Evolutionary conservation across 1,140 invertebrate genomes (phyloP), one percentile per base, ranked within the genome.

Genomic region (Caenorhabditis briggsae): DNA sequence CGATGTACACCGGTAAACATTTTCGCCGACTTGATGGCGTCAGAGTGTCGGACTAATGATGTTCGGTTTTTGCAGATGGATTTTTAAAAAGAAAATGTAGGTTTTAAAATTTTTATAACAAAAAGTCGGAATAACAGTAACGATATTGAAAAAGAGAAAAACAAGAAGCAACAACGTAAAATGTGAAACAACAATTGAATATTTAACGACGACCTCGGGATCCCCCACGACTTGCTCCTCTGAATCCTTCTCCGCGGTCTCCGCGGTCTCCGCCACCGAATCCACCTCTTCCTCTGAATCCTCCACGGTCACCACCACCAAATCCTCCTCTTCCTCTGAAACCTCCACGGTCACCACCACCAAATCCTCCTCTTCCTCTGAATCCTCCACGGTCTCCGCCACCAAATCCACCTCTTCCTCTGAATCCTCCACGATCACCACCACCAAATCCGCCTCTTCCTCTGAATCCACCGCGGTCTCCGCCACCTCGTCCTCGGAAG

Each of bases 11-110:
- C 64, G 41, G 41, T 46, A 46, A 70, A 70, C 64, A 53, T 18
- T 43, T 61, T 61, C 50, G 70, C 70, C 70, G 70, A 78, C 70
- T 53, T 78, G 70, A 46, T 14, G 70, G 46, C 70, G 70, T 50
- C 70, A 12, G 12, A 9, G 23, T 23, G n/a, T 43, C 70, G 5
- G 9, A 23, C 59, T 12, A 11, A 25, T 61, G 23, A 25, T 11
- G 59, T 58, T 20, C 50, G 61, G n/a, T 46, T 74, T 16, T 74
- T 74, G 16, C 5, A 18, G 2, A 18, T 7, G 20, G 46, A 20
- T 46, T 70, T 46, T 78, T 41, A 2, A 53, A 18, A 14, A 25
- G 11, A 41, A 46, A 46, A n/a, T 18, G 6, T 16, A 8, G 46
- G 5, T 46, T 25, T 64, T 20, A 59, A 20, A 18, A 12, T 53